Conservation (phyloP, 1,140 invertebrate species). For the Drosophila setifemur region DNA sequence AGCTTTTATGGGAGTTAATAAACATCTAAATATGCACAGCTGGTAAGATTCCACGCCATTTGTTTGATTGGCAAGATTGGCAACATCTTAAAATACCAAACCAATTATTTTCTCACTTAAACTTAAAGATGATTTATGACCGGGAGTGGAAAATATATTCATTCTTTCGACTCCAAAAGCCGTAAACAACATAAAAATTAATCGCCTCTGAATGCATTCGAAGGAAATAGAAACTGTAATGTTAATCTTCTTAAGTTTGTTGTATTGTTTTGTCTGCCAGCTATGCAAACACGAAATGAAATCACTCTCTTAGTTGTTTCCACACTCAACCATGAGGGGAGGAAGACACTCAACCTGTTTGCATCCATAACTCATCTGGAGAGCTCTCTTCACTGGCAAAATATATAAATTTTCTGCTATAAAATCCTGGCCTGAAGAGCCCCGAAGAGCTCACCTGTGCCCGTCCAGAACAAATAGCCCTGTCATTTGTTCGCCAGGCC, state of each 20-base stretch:
- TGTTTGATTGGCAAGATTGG: not conserved
- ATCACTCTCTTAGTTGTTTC: conserved; percentile 18
- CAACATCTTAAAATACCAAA: conserved; percentile 17
- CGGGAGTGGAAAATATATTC: not conserved
- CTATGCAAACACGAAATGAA: conserved; percentile 29
- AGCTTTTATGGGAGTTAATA: conserved; percentile 26
- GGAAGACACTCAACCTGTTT: conserved; percentile 28
- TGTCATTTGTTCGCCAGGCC: conserved; percentile 48
- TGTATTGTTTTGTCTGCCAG: not conserved
- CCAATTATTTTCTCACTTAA: conserved; percentile 17
- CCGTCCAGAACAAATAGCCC: conserved; percentile 60
- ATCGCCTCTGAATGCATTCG: conserved; percentile 5
- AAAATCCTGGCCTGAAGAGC: conserved; percentile 26
- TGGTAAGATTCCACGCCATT: conserved; percentile 10
- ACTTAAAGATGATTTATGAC: too few relatives aligned
- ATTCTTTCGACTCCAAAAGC: conserved; percentile 5
- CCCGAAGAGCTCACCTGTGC: conserved; percentile 42
- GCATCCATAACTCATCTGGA: conserved; percentile 38
- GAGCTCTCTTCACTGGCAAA: conserved; percentile 18
- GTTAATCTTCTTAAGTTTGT: conserved; percentile 31
- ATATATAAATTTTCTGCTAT: conserved; percentile 42
- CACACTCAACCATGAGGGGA: conserved; percentile 7
- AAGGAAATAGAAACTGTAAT: not conserved
- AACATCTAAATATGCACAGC: conserved; percentile 28
- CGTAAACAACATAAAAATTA: not conserved